Conservation (phyloP, 2,113 vertebrate genomes). For the Hypanus sabinus region DNA sequence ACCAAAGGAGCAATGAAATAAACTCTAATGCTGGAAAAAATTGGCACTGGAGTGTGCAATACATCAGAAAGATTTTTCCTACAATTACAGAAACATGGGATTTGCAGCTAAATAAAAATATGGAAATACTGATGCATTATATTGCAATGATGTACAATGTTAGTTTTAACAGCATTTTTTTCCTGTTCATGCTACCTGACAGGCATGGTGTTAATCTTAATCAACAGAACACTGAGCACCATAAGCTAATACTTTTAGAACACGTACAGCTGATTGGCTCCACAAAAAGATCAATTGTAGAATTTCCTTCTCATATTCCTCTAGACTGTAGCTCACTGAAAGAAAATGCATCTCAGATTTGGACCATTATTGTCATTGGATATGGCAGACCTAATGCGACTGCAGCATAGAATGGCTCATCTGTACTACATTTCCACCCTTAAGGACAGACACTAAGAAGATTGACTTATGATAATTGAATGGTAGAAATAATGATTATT, state of each 20-base stretch:
- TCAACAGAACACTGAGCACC: background rate
- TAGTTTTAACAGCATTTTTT: background rate
- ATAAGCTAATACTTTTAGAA: background rate
- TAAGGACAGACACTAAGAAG: background rate
- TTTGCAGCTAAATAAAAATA: background rate
- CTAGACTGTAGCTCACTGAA: background rate
- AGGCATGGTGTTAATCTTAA: background rate
- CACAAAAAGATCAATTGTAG: background rate
- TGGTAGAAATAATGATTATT: background rate
- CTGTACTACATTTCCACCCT: background rate
- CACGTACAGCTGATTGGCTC: background rate
- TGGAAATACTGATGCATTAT: background rate
- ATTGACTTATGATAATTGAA: background rate
- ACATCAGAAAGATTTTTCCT: background rate
- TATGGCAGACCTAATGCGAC: background rate
- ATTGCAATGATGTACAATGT: background rate
- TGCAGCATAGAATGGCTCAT: background rate
- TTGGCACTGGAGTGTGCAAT: background rate
- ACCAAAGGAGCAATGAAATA: constrained; percentile 21
- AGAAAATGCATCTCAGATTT: background rate
- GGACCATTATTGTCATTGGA: background rate
- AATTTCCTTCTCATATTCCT: background rate
- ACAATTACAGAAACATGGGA: background rate
- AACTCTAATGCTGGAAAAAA: background rate
- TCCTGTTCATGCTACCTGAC: background rate